Evolutionary conservation across 2,888 invertebrate species (phyloP).

Genomic region (Tortricodes alternella): DNA sequence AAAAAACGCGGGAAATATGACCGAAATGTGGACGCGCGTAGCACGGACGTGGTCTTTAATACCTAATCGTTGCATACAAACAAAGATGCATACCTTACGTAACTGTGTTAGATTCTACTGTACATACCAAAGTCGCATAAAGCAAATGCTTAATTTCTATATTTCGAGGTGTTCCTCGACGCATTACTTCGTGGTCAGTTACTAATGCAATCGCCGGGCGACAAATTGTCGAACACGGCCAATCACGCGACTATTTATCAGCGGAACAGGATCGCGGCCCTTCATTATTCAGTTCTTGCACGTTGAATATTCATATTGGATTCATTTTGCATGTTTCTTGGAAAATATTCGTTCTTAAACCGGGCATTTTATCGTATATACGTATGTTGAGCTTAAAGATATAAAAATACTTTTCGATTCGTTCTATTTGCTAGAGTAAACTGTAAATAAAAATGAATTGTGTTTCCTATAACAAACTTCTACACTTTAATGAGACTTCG

Average conservation of each 20-base stretch:
- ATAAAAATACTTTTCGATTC: too few relatives aligned
- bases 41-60: neutral
- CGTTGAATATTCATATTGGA: neutral
- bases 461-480: too few relatives aligned
- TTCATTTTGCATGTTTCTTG: neutral
- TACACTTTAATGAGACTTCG: too few relatives aligned
- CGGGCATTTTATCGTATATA: too few relatives aligned
- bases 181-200: neutral
- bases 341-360: too few relatives aligned
- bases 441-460: too few relatives aligned
- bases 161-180: neutral
- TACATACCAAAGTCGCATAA: too few relatives aligned
- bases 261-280: neutral
- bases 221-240: constrained; percentile 6
- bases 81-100: neutral
- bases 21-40: constrained; percentile 50
- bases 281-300: neutral
- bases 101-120: too few relatives aligned
- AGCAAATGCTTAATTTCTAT: too few relatives aligned
- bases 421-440: too few relatives aligned
- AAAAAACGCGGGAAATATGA: constrained; percentile 73
- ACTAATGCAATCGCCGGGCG: neutral
- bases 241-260: constrained; percentile 6
- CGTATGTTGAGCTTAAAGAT: too few relatives aligned
- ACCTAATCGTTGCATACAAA: neutral